phyloP scores from a whole-genome alignment of 2,888 invertebrate species.

The Drosophila diplacantha region DNA sequence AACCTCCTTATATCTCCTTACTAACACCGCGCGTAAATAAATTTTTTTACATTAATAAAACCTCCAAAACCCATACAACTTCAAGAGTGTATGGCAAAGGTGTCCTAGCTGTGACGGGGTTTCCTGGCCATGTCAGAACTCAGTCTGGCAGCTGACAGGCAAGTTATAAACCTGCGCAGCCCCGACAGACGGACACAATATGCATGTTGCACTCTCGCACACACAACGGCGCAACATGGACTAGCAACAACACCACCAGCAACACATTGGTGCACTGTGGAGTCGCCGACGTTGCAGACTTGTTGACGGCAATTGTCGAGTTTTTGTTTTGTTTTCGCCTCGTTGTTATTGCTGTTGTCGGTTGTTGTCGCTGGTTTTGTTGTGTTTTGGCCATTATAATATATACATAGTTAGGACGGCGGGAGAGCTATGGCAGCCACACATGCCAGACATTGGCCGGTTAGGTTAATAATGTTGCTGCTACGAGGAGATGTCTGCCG shows the following conservation, averaged over 20 bases:
- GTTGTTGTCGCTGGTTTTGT: slow-evolving; percentile 31
- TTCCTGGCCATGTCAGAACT: slow-evolving; percentile 51
- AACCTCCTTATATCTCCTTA: too few species aligned
- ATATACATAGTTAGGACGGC: slow-evolving; percentile 67
- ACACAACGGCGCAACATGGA: slow-evolving; percentile 27
- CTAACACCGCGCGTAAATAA: background rate
- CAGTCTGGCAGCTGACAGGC: slow-evolving; percentile 44
- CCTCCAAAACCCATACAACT: background rate
- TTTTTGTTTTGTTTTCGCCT: slow-evolving; percentile 24
- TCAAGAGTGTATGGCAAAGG: slow-evolving; percentile 4
- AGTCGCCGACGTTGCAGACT: slow-evolving; percentile 49
- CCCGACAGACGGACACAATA: slow-evolving; percentile 39
- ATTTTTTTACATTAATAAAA: background rate
- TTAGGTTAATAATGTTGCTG: slow-evolving; percentile 67
- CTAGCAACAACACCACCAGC: slow-evolving; percentile 36
- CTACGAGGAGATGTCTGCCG: slow-evolving; percentile 19
- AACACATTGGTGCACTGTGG: slow-evolving; percentile 40
- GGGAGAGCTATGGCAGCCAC: slow-evolving; percentile 36
- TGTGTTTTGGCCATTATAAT: slow-evolving; percentile 61
- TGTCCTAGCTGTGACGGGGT: background rate
- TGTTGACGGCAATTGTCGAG: slow-evolving; percentile 60
- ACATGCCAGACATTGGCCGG: slow-evolving; percentile 60
- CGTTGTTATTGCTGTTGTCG: slow-evolving; percentile 27
- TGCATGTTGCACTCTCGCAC: slow-evolving; percentile 58
- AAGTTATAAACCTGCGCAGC: slow-evolving; percentile 62